Percentiles rank a stretch among this genome's conserved stretches.
phyloP scores from a whole-genome alignment of 92 coral and sea anemone species.

The Paramuricea clavata region DNA sequence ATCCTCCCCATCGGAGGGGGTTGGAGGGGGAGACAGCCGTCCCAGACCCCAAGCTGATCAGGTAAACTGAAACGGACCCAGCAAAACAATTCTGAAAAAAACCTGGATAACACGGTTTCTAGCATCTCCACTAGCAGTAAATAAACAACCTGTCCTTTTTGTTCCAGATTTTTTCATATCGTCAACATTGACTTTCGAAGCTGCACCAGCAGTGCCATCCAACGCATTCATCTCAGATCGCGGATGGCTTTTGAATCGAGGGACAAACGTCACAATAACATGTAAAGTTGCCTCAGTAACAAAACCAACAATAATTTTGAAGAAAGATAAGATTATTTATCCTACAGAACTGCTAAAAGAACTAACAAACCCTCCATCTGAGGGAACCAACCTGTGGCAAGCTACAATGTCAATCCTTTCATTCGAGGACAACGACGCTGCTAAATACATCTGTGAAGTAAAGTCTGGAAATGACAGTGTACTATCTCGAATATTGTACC shows the following conservation, averaged over 20 bases:
- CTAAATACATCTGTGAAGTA: slow-evolving; percentile 4
- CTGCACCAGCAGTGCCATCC: slow-evolving; percentile 4
- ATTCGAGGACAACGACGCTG: background rate
- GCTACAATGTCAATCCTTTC: background rate
- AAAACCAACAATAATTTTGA: background rate
- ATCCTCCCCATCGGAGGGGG: too few species aligned
- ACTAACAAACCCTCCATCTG: background rate
- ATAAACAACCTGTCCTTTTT: background rate
- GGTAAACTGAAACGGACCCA: too few species aligned
- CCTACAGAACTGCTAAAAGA: too few species aligned
- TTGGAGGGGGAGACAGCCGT: too few species aligned
- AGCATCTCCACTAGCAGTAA: background rate
- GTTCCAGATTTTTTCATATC: background rate
- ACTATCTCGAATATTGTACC: background rate
- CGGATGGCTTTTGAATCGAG: background rate
- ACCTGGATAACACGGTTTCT: too few species aligned
- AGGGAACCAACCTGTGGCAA: background rate
- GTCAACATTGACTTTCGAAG: background rate
- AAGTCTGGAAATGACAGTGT: background rate
- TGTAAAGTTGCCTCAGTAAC: background rate
- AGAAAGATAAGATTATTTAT: background rate
- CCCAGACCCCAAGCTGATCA: too few species aligned
- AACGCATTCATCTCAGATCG: too few species aligned
- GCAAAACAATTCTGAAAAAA: too few species aligned
- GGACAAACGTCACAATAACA: background rate